Conservation (phyloP, 2,113 vertebrate genomes). For the Varanus salvator region DNA sequence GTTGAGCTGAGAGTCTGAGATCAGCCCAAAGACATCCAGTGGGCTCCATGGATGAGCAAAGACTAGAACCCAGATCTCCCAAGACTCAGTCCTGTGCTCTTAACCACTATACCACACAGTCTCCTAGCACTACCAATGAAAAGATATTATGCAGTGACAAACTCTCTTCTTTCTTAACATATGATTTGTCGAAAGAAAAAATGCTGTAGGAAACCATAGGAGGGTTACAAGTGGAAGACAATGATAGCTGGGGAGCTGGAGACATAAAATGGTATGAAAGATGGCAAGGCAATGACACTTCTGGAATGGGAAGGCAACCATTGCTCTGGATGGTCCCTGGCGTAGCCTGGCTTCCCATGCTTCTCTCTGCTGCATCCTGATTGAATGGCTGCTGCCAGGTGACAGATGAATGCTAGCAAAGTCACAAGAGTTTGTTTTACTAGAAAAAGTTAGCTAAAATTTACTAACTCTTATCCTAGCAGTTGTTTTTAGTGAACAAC, state of each 20-base stretch:
- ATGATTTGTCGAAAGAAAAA: neutral
- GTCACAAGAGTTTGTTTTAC: slow-evolving; percentile 18
- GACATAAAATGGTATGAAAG: neutral
- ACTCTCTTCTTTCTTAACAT: neutral
- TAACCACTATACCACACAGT: no score
- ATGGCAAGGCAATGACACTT: no score
- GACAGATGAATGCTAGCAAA: neutral
- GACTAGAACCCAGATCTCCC: no score
- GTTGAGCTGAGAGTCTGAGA: no score
- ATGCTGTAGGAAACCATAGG: neutral
- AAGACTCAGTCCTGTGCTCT: no score
- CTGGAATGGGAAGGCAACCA: no score
- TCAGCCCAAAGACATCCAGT: no score
- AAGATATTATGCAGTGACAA: neutral
- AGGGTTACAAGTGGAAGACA: neutral
- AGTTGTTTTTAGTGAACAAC: neutral
- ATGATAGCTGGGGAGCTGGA: no score
- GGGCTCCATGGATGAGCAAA: no score
- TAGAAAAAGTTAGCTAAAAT: neutral
- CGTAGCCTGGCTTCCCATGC: neutral
- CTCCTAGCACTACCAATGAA: neutral
- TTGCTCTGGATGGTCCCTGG: neutral
- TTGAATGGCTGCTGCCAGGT: neutral
- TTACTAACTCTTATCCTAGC: no score
- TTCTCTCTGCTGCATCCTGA: neutral